phyloP scores from a whole-genome alignment of 2,888 invertebrate species.

The Gortyna flavago region DNA sequence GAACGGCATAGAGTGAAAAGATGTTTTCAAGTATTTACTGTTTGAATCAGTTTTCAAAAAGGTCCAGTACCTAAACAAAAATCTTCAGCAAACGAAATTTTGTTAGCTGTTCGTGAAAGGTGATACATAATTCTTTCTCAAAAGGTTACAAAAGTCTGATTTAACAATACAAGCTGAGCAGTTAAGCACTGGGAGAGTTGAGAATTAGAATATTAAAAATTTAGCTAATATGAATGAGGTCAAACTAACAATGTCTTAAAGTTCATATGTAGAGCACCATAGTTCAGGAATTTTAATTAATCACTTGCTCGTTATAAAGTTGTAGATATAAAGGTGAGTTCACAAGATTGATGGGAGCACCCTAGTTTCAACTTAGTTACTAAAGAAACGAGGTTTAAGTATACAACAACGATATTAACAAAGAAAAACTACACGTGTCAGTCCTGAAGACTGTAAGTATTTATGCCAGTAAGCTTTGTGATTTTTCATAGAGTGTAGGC shows the following conservation, averaged over 20 bases:
- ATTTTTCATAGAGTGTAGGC: conserved; percentile 8
- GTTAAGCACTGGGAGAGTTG: background rate
- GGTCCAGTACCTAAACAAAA: background rate
- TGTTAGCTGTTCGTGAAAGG: conserved; percentile 2
- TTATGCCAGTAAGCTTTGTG: background rate
- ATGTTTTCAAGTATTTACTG: conserved; percentile 16
- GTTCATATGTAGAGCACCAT: conserved; percentile 8
- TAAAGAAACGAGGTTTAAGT: conserved; percentile 1
- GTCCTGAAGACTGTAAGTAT: background rate
- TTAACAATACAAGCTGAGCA: conserved; percentile 7
- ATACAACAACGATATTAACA: background rate
- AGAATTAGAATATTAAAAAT: conserved; percentile 30
- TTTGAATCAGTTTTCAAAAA: conserved; percentile 16
- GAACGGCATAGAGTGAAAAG: background rate
- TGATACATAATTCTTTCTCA: conserved; percentile 8
- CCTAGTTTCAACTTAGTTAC: conserved; percentile 24
- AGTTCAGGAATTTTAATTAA: conserved; percentile 40
- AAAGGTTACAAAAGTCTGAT: conserved; percentile 11
- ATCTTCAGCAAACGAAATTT: conserved; percentile 9
- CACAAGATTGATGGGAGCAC: conserved; percentile 29
- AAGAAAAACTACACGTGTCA: background rate
- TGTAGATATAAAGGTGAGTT: conserved; percentile 28
- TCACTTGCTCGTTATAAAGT: conserved; percentile 36
- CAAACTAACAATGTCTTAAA: conserved; percentile 26
- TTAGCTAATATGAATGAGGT: conserved; percentile 16